Evolutionary conservation across 2,113 vertebrate genomes (phyloP), one percentile per base, ranked within the genome.

Genomic region (Periophthalmus modestus): DNA sequence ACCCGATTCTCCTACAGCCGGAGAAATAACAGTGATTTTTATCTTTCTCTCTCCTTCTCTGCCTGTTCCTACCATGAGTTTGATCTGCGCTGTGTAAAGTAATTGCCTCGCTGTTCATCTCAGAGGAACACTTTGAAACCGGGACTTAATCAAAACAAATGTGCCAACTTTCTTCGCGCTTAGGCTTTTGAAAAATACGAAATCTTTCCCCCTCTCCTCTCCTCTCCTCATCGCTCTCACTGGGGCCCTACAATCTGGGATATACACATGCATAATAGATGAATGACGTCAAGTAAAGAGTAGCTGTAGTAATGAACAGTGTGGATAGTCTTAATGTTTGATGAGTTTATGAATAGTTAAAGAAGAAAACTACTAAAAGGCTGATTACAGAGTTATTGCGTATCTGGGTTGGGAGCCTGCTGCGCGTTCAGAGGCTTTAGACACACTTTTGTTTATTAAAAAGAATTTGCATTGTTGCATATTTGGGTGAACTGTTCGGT

Each of bases 231-330:
- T 13, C 21, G 24, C 78, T 83, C 80, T 87, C 75, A 0, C 71
- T 82, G 79, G 81, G 87, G 59, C 87, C 73, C 78, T 78, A 73
- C 69, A 82, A 87, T 81, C 81, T 78, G 86, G 85, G 90, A 82
- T 74, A 88, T 55, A 74, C 67, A 82, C 84, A 91, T 92, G 57
- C 71, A 92, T 92, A 87, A 92, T 92, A 85, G 79, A 94, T 92
- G 87, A 91, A 90, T 86, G 81, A 88, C 87, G 89, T 90, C 86
- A 90, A 89, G 89, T 88, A 87, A 91, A 88, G 89, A 86, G 78
- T 84, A 88, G 78, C 69, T 87, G 82, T 88, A 83, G 79, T 89
- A 90, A 90, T 86, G 83, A 90, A 90, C 82, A 81, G 84, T 71
- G 70, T 88, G 84, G 85, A 87, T 85, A 79, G 72, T 78, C 75